phyloP scores from a whole-genome alignment of 2,113 vertebrate species.

The Saguinus imperator region DNA sequence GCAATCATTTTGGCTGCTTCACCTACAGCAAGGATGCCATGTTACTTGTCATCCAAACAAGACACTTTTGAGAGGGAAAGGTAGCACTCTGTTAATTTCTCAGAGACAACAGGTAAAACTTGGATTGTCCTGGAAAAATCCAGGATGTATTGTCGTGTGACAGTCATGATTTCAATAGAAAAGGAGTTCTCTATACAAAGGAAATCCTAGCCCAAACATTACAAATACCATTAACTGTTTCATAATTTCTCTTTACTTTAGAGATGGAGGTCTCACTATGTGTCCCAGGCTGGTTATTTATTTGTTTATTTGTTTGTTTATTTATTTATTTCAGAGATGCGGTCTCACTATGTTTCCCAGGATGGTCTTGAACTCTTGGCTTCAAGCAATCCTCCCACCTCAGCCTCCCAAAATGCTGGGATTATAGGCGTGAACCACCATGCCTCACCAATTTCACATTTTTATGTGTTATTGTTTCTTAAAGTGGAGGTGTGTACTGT shows the following conservation, averaged over 20 bases:
- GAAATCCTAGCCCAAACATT: background rate
- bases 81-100: background rate
- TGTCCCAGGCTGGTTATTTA: no score
- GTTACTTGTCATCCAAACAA: background rate
- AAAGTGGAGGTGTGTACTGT: background rate
- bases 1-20: background rate
- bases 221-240: background rate
- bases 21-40: background rate
- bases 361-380: no score
- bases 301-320: no score
- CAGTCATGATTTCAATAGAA: background rate
- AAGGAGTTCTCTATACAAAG: background rate
- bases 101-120: background rate
- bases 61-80: background rate
- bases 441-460: background rate
- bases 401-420: no score
- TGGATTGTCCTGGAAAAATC: background rate
- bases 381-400: no score
- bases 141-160: background rate
- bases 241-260: background rate
- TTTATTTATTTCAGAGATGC: no score
- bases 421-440: no score
- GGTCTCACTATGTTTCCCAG: no score
- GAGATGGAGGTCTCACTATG: no score
- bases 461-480: background rate